A percentile compares a stretch with the other conserved stretches of the same genome.
Conservation (phyloP, 2,113 vertebrate species). For the Plotosus lineatus region DNA sequence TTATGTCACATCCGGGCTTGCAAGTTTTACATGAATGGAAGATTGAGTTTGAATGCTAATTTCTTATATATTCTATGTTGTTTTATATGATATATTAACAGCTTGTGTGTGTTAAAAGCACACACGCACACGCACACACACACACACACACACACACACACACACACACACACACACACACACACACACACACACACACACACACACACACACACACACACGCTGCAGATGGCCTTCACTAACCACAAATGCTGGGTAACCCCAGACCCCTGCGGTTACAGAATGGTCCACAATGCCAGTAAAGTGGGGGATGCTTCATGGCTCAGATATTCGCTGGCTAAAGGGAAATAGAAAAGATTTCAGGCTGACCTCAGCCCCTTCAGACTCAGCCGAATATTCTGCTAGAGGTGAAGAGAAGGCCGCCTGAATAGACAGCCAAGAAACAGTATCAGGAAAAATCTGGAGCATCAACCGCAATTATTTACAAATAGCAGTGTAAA, state of each 20-base stretch:
- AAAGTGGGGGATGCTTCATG: conserved; percentile 77
- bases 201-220: conserved; percentile 46
- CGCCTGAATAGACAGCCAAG: conserved; percentile 17
- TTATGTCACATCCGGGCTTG: no score
- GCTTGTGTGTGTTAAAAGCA: no score
- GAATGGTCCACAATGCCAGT: conserved; percentile 70
- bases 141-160: conserved; percentile 37
- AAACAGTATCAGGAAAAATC: conserved; percentile 32
- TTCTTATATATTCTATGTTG: no score
- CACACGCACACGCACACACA: conserved; percentile 14
- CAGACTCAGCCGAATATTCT: conserved; percentile 36
- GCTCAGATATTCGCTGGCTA: conserved; percentile 77
- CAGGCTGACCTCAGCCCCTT: conserved; percentile 72
- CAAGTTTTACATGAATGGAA: no score
- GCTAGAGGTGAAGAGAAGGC: conserved; percentile 40
- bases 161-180: conserved; percentile 39
- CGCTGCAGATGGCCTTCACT: conserved; percentile 70
- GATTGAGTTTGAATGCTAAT: no score
- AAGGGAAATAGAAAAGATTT: conserved; percentile 77
- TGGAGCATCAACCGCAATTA: conserved; percentile 43
- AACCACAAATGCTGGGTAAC: conserved; percentile 75
- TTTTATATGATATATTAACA: no score
- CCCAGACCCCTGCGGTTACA: conserved; percentile 72
- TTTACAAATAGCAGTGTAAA: conserved; percentile 48
- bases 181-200: conserved; percentile 41